phyloP scores from a whole-genome alignment of 2,797 vertebrate genomes.

The Macrochelys suwanniensis region DNA sequence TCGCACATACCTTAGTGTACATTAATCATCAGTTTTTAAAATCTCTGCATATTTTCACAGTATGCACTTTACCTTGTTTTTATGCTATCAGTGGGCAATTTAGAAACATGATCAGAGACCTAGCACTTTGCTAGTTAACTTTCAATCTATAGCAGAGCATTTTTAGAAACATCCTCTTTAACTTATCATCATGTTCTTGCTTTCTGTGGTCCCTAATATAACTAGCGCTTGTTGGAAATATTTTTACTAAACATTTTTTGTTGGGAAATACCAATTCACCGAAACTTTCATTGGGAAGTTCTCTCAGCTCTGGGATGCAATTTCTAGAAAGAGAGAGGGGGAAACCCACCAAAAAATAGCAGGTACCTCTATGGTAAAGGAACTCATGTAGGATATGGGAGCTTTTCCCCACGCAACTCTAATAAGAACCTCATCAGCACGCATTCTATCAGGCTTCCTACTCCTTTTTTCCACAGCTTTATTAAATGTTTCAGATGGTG shows the following conservation, averaged over 20 bases:
- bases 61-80: neutral
- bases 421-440: neutral
- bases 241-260: no score
- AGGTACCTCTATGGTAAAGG: no score
- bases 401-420: no score
- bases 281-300: no score
- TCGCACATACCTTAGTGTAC: fast-evolving
- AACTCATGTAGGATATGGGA: no score
- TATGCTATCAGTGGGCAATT: conserved; percentile 26
- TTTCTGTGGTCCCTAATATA: neutral
- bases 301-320: no score
- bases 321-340: no score
- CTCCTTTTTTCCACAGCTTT: neutral
- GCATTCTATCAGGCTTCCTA: neutral
- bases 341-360: no score
- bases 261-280: no score
- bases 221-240: no score
- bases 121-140: neutral
- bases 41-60: neutral
- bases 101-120: conserved; percentile 27
- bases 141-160: neutral
- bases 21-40: neutral
- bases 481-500: neutral
- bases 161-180: neutral
- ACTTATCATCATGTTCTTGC: neutral